Evolutionary conservation across 2,888 invertebrate species (phyloP), one percentile per base, ranked within the genome.

Genomic region (Andricus curvator): DNA sequence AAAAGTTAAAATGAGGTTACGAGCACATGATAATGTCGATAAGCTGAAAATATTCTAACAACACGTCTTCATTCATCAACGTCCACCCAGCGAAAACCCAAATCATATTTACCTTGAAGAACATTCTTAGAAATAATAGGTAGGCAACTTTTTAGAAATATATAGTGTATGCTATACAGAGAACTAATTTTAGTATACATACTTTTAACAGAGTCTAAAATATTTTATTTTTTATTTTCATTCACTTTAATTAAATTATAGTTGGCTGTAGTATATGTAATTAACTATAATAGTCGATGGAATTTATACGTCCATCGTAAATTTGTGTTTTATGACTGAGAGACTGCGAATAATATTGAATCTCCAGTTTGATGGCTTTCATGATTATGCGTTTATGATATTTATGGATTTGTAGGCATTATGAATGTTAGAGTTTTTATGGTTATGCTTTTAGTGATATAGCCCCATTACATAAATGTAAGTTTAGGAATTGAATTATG

Each of bases 21-120:
- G 11, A 56, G 74, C 20, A 67, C 33, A 74, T 33, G 56, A 74
- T 56, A 48, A 20, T 70, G 20, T 70, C 29, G 70, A 70, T 70
- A 70, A 51, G 51, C 70, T 33, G 9, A 29, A n/a, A 9, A 67
- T n/a, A 74, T 74, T 51, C 29, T 29, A 74, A 33, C 33, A 51
- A 22, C n/a, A 41, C 41, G 1, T 67, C 13, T 67, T 37, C 41
- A 41, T 41, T 22, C 8, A 64, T 64, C 29, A 64, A 64, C 13
- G 64, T 64, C 64, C 8, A 64, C 5, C 25, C 29, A 29, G 15
- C 15, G 17, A 64, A 64, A 64, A 29, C 22, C 25, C 17, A 29
- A 64, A 25, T 25, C 15, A 64, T 29, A 64, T 5, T 64, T 64
- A 15, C 25, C 29, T 29, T 29, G 29, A 64, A 64, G 29, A 64